Conservation (phyloP, 2,113 vertebrate species). For the Microcebus murinus region DNA sequence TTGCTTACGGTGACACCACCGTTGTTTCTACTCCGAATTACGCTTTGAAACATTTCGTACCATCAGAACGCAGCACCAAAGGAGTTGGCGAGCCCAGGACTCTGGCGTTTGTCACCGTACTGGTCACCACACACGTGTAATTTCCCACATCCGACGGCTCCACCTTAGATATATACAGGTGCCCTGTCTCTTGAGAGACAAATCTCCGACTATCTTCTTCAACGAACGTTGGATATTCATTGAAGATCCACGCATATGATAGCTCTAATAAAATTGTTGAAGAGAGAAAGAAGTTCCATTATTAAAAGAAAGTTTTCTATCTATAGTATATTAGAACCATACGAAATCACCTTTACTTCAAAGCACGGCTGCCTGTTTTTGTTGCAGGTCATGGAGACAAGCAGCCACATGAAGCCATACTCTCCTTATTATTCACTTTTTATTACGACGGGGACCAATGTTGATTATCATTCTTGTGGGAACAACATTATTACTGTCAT, state of each 20-base stretch:
- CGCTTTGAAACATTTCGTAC: slow-evolving; percentile 82
- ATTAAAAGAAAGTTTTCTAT: neutral
- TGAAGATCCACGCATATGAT: slow-evolving; percentile 96
- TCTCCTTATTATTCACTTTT: neutral
- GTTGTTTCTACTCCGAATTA: neutral
- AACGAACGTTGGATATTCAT: slow-evolving; percentile 93
- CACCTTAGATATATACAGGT: slow-evolving; percentile 96
- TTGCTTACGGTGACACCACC: neutral
- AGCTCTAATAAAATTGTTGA: slow-evolving; percentile 84
- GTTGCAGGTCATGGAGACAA: neutral
- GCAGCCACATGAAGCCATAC: neutral
- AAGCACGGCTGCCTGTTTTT: neutral
- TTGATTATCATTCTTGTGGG: neutral
- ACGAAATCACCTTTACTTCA: neutral
- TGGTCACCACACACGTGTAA: slow-evolving; percentile 95
- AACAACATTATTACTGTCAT: neutral
- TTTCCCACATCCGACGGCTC: slow-evolving; percentile 95
- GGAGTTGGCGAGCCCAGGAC: slow-evolving; percentile 94
- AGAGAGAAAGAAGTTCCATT: neutral
- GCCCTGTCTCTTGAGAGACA: slow-evolving; percentile 95
- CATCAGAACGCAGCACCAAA: slow-evolving; percentile 93
- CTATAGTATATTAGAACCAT: neutral
- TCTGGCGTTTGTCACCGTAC: slow-evolving; percentile 86
- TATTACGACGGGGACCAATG: too few species aligned
- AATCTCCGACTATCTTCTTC: slow-evolving; percentile 95